Evolutionary conservation across 2,797 vertebrate genomes (phyloP), one percentile per base, ranked within the genome.

Genomic region (Dipus sagitta): DNA sequence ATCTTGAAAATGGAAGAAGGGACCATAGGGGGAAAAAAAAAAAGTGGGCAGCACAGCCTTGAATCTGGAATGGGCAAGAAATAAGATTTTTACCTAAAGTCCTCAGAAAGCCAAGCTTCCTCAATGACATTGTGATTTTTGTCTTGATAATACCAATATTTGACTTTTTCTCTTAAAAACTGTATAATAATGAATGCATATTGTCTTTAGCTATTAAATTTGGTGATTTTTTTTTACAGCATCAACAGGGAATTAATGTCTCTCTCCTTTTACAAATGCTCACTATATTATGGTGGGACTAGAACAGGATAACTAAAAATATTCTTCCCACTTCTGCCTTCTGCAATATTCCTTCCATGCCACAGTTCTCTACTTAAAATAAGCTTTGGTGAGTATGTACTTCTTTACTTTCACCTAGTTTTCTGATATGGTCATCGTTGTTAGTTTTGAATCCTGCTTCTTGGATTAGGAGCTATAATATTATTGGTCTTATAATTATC

Each of bases 351-450:
- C 32, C 15, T 38, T 12, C 23, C 52, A 65, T 93, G 11, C 65
- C 20, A n/a, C 85, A 93, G n/a, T 84, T 91, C 14, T 93, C 26
- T 68, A 74, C 17, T 15, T 76, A 15, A 92, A 92, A 79, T 60
- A 30, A 30, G 1, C 60, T 89, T 80, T 92, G 34, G 20, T 15
- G 32, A 92, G 81, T 90, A 65, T 90, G 24, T 2, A 90, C 68
- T 87, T 28, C n/a, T 87, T 85, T 75, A 18, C 8, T 60, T 58
- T 10, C 47, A 24, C 13, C 11, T 54, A 68, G n/a, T 14, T 92
- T 80, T 86, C 38, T 60, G 54, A 17, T 58, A 58, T 58, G 13
- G 3, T 87, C 38, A 3, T 20, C 79, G 76, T 7, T 81, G 18
- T 32, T 58, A 58, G 17, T 71, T 58, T 85, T 11, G n/a, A 9